These are phyloP conservation scores for Nemotelus pantherinus DNA, from an alignment of 2,888 invertebrate species.

Conservation along the genomic window DNA sequence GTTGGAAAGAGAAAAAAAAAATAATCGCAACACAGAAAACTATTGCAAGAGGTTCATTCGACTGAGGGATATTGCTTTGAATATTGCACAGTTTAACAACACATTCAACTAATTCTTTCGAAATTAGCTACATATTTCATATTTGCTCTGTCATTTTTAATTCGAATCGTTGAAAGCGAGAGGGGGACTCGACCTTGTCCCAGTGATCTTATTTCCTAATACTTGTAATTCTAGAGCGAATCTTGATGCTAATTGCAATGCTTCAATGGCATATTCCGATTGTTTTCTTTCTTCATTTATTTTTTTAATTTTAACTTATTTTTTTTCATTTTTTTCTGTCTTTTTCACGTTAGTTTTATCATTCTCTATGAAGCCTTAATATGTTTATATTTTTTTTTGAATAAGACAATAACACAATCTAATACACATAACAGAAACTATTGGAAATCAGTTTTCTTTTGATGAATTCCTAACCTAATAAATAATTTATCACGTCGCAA, in stretches of 20 bases:
- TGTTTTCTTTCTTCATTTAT: conserved; percentile 24
- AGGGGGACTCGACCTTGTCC: conserved; percentile 52
- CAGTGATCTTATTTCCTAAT: conserved; percentile 38
- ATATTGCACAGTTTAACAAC: neutral
- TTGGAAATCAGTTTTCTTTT: conserved; percentile 5
- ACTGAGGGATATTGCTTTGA: conserved; percentile 32
- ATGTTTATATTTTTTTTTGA: neutral
- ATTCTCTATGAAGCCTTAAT: neutral
- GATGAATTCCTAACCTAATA: conserved; percentile 23
- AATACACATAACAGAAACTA: conserved; percentile 36
- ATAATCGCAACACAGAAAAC: neutral
- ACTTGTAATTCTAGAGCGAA: conserved; percentile 30
- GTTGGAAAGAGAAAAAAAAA: neutral
- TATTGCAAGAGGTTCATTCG: neutral
- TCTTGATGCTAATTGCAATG: conserved; percentile 38
- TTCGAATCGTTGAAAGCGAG: too few relatives aligned
- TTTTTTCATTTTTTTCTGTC: neutral
- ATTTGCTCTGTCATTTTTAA: conserved; percentile 25
- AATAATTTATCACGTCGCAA: neutral
- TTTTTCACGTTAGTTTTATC: neutral
- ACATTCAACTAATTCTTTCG: neutral
- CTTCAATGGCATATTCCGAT: conserved; percentile 45
- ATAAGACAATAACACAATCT: conserved; percentile 27
- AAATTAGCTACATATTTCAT: neutral
- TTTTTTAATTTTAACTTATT: conserved; percentile 19